Conservation (phyloP, 2,888 invertebrate species). For the Leptinotarsa juncta region DNA sequence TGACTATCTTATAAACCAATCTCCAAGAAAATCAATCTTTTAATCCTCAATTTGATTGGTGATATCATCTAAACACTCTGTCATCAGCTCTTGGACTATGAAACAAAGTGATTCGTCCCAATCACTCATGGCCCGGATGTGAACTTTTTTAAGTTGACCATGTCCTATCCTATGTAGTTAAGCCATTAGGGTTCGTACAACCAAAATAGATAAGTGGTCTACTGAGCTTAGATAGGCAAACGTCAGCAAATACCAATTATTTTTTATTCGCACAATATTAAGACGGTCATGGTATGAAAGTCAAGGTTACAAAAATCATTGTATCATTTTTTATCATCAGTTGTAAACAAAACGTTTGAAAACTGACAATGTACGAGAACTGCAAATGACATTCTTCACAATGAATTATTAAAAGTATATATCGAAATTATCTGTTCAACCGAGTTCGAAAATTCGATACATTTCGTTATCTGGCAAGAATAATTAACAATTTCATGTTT, state of each 20-base stretch:
- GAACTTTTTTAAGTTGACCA: constrained; percentile 35
- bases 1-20: too few species aligned
- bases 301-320: constrained; percentile 51
- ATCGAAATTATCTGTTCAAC: not conserved
- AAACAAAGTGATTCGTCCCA: constrained; percentile 10
- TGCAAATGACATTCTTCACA: not conserved
- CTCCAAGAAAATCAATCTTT: too few species aligned
- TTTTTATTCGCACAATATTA: constrained; percentile 51
- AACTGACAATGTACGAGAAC: constrained; percentile 24
- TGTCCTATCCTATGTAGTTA: constrained; percentile 42
- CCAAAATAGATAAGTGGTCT: constrained; percentile 52
- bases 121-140: constrained; percentile 26
- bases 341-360: constrained; percentile 52
- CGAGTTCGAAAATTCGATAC: not conserved
- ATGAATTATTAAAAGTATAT: not conserved
- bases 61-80: not conserved
- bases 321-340: constrained; percentile 50
- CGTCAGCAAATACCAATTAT: constrained; percentile 44
- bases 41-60: not conserved
- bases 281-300: constrained; percentile 54
- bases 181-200: constrained; percentile 39
- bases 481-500: not conserved
- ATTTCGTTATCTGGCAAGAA: not conserved
- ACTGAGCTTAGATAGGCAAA: constrained; percentile 41
- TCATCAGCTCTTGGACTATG: not conserved